A percentile compares a stretch with the other conserved stretches of the same genome.
phyloP scores from a whole-genome alignment of 2,113 vertebrate species.

The Benitochromis conjunctus region DNA sequence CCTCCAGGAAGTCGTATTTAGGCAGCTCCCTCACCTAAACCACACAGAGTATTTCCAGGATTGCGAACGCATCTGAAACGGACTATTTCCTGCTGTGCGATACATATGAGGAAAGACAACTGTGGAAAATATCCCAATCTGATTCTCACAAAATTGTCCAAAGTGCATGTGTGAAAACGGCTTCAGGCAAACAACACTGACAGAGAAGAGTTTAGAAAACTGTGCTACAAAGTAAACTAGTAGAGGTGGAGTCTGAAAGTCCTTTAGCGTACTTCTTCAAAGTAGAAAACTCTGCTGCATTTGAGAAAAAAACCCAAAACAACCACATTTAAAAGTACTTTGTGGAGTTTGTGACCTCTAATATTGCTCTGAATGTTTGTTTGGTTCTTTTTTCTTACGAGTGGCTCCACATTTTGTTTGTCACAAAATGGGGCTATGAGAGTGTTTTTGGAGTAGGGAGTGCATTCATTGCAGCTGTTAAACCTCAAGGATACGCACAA shows the following conservation, averaged over 20 bases:
- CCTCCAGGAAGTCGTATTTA: neutral
- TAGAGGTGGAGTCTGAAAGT: neutral
- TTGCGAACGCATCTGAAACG: accelerated
- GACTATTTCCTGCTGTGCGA: neutral
- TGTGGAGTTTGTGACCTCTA: neutral
- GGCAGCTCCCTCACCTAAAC: neutral
- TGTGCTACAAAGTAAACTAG: neutral
- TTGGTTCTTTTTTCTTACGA: neutral
- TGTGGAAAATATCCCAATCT: neutral
- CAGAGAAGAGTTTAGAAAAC: neutral
- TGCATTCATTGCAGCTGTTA: neutral
- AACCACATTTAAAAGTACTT: neutral
- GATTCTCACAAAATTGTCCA: neutral
- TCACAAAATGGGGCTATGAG: neutral
- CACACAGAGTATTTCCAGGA: neutral
- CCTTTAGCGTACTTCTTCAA: neutral
- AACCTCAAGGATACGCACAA: neutral
- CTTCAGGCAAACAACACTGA: neutral
- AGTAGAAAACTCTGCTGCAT: neutral
- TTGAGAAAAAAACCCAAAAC: neutral
- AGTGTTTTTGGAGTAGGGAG: neutral
- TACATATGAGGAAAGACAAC: neutral
- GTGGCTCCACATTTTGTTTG: neutral
- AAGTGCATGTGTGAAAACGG: neutral
- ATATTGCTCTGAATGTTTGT: neutral